These are phyloP conservation scores for Bombus sibiricus DNA, from an alignment of 1,140 invertebrate genomes.

Conservation along the genomic window DNA sequence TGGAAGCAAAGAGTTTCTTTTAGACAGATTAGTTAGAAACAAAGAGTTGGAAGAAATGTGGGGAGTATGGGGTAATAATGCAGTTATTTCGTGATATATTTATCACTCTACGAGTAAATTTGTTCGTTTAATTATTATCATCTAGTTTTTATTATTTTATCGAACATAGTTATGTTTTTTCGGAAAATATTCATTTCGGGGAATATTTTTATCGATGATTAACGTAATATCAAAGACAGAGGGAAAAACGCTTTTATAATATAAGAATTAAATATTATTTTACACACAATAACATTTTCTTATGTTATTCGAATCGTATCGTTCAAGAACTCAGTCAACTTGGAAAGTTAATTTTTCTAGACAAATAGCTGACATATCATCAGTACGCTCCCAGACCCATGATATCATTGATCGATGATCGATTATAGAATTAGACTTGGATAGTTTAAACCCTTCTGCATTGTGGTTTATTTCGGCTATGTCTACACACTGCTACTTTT, in stretches of 20 bases:
- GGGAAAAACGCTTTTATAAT: not conserved
- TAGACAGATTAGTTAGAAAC: no score
- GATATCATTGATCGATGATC: not conserved
- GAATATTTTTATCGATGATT: not conserved
- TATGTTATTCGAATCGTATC: not conserved
- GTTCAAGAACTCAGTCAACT: not conserved
- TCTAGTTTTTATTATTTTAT: not conserved
- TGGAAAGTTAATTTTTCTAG: not conserved
- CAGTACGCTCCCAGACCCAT: not conserved
- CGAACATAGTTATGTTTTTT: not conserved
- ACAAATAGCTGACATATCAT: not conserved
- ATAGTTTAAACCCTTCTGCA: conserved; percentile 38
- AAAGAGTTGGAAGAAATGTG: not conserved
- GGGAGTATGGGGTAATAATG: not conserved
- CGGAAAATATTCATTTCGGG: no score
- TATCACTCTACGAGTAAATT: not conserved
- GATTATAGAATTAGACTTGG: not conserved
- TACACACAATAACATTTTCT: not conserved
- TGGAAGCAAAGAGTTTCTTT: not conserved
- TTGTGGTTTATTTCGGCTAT: conserved; percentile 16
- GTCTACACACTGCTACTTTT: conserved; percentile 19
- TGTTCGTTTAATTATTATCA: not conserved
- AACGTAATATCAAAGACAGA: no score
- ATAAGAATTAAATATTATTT: not conserved
- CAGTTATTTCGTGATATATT: not conserved